phyloP scores from a whole-genome alignment of 2,113 vertebrate genomes.

The Labeo catla region DNA sequence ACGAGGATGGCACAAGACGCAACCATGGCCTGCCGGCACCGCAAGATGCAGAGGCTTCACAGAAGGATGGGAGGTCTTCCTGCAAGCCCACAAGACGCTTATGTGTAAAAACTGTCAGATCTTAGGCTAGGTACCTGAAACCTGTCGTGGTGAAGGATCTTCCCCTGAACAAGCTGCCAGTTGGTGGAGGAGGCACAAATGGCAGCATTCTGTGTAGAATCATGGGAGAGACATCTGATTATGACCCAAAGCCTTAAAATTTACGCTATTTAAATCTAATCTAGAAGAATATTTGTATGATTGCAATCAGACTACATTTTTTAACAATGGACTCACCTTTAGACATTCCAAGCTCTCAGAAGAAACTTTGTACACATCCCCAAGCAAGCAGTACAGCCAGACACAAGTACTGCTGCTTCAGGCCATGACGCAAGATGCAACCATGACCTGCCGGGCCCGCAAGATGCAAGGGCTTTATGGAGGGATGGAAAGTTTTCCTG shows the following conservation, averaged over 20 bases:
- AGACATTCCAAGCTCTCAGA: too few relatives aligned
- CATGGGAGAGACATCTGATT: not conserved
- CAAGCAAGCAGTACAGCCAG: not conserved
- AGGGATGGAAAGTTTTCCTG: not conserved
- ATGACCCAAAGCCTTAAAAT: not conserved
- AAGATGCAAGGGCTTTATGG: not conserved
- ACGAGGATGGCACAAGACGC: not conserved
- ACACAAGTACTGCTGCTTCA: not conserved
- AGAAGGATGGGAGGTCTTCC: not conserved
- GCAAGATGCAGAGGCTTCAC: not conserved
- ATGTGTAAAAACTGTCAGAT: not conserved
- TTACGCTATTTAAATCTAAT: not conserved
- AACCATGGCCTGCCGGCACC: not conserved
- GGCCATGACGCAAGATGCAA: not conserved
- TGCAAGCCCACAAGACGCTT: not conserved
- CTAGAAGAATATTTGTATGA: too few relatives aligned
- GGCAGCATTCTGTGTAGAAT: not conserved
- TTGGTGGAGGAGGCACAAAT: too few relatives aligned
- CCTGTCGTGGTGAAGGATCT: not conserved
- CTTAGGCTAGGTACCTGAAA: not conserved
- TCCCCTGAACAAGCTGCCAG: not conserved
- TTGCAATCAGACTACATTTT: too few relatives aligned
- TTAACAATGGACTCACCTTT: too few relatives aligned
- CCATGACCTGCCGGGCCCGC: not conserved
- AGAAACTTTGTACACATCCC: not conserved